Evolutionary conservation across 2,888 invertebrate genomes (phyloP), one percentile per base, ranked within the genome.

Genomic region (Polymixis flavicincta): DNA sequence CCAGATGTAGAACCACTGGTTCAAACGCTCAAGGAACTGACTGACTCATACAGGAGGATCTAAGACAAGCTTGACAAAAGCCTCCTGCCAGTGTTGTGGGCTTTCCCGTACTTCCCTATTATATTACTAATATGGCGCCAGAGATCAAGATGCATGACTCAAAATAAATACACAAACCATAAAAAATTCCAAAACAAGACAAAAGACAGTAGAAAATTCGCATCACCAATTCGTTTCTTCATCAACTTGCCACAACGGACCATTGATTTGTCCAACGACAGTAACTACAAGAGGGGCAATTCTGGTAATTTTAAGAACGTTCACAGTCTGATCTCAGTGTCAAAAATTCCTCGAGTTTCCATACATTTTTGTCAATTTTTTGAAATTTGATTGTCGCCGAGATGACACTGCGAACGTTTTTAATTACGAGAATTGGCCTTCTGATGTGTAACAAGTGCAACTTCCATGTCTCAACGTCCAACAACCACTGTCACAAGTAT

Each of bases 101-200:
- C 98, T 50, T 98, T 98, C 92, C 99, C 99, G 0, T 99, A 99
- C 92, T 99, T 98, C 92, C 97, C 97, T n/a, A n/a, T 0, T 97
- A 98, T 78, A 97, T 99, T 57, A 91, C 92, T 9, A 97, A 98
- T 76, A 96, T 97, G 82, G 95, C 98, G 88, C 98, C 98, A 0
- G 97, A 97, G 69, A 97, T 98, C 80, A 96, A 96, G 79, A 99
- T 99, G 98, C 96, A 98, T 72, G 99, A 99, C 93, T 99, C 97
- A 98, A 97, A 98, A 98, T 1, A 97, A 98, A 88, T 98, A 98
- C 92, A 97, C 97, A 71, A 98, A 98, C 94, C 98, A 98, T 94
- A 97, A 97, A 61, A 96, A 97, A 86, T 98, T 98, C 93, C 96
- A 97, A 86, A 97, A 97, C 83, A 94, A 96, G 54, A 96, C 95